Evolutionary conservation across 2,888 invertebrate species (phyloP), one percentile per base, ranked within the genome.

Genomic region (Scaptomyza polygonia): DNA sequence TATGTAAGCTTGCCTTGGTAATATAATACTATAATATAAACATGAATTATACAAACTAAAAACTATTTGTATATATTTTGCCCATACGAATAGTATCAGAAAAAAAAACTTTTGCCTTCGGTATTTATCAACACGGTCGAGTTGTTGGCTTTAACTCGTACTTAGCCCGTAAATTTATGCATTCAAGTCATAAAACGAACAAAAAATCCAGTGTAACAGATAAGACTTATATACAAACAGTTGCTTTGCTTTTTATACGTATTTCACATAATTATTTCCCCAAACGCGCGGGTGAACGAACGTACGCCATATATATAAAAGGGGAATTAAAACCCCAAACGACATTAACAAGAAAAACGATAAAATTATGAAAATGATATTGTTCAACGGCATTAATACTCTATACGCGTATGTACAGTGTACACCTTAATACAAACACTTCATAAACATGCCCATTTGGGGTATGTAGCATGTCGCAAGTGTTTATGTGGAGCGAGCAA

Each of bases 301-400:
- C 80, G 86, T 84, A 76, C 63, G 77, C 54, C 65, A 62, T 69
- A 61, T 59, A 77, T 66, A 48, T 32, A 8, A 48, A 14, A 44
- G 14, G n/a, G n/a, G n/a, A n/a, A n/a, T n/a, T 5, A 27, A 67
- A 67, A 78, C 42, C 54, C 52, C 43, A 61, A 48, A 61, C 62
- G 56, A 63, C 68, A 64, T 75, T 86, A 78, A 82, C 84, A 80
- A 76, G 89, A 86, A 88, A 87, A 82, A 52, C 86, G 85, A 86
- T 89, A 84, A 87, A 89, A 84, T 86, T 87, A 87, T 87, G 87
- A 87, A 88, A 86, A 86, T 74, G 70, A 86, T 74, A 70, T 71
- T 76, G 34, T 32, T n/a, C 21, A 69, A 75, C 64, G 55, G 64
- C 58, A 44, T 56, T 62, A 55, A 25, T 25, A 25, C 25, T 25